Conservation (phyloP, 2,888 invertebrate species). For the Malacosoma neustria region DNA sequence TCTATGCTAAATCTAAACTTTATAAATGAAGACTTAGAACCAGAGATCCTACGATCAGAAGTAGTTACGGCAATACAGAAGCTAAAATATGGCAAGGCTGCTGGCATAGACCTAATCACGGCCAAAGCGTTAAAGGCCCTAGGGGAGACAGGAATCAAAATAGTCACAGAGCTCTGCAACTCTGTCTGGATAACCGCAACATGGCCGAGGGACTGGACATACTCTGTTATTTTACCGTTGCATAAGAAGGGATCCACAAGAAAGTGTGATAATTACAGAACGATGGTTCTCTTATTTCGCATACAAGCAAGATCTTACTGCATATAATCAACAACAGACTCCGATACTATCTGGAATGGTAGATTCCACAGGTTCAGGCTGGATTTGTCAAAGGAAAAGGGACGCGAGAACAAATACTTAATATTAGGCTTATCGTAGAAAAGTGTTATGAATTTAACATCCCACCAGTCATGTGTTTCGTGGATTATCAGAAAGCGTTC, state of each 20-base stretch:
- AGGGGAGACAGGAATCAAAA: not conserved
- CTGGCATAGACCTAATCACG: no score
- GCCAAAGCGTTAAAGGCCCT: not conserved
- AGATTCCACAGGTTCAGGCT: slow-evolving; percentile 12
- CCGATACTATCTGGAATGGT: slow-evolving; percentile 1
- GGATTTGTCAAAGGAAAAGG: slow-evolving; percentile 12
- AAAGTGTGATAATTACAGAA: not conserved
- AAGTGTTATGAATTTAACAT: slow-evolving; percentile 9
- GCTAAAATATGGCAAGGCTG: no score
- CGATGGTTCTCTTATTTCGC: not conserved
- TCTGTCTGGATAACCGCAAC: not conserved
- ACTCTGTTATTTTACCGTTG: not conserved
- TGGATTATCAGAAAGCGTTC: slow-evolving; percentile 11
- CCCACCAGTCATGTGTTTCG: slow-evolving; percentile 5
- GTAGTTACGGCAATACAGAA: no score
- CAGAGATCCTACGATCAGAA: no score
- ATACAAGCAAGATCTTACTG: slow-evolving; percentile 5
- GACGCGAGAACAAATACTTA: slow-evolving; percentile 10
- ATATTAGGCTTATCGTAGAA: slow-evolving; percentile 9
- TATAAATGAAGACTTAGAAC: no score
- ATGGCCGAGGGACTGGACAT: not conserved
- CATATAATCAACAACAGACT: slow-evolving; percentile 5
- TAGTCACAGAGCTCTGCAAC: not conserved
- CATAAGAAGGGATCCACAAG: not conserved
- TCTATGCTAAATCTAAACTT: no score